Base-by-base conservation (phyloP, 2,797 vertebrate genomes). In the Melanotaenia maccullochi region DNA sequence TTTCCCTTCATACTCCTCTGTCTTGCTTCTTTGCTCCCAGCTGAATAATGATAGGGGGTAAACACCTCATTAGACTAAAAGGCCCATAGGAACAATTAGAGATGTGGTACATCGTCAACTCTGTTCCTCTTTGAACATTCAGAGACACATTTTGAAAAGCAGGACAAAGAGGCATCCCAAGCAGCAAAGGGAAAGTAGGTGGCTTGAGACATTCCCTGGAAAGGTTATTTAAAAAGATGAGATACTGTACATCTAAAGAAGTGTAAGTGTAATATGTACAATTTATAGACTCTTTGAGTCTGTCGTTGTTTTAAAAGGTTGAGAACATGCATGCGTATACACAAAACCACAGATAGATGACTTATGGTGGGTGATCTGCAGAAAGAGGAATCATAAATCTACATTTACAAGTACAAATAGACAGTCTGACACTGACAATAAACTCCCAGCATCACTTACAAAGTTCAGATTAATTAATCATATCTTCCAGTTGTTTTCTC, bases 21-120 rank as follows among this genome's bases (percentile, higher is more conserved):
- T 65, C 75, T 69, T 70, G 42, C 75, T 64, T 44, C 42, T 20
- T 66, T 5, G 1, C 83, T 87, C 84, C 77, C 78, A 95, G 93
- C 95, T 96, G 96, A 96, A 96, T 96, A 95, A 95, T 92, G 94
- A 94, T 90, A 69, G 84, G 93, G 96, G 95, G 91, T 95, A 95
- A 95, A 96, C 95, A 96, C 84, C 95, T 96, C 97, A 98, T 97
- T 97, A 97, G 93, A 95, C 96, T 97, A 96, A 97, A 97, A 97
- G 96, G 94, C 95, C 96, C 95, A 88, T 90, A 94, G 95, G 90
- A 96, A 95, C 95, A 95, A 94, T 94, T 83, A 85, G 61, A 84
- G 78, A 87, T 92, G 76, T 71, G 93, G 92, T 38, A 85, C 76
- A 73, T 89, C 84, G 86, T 90, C 83, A 64, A 83, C 85, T 81